Conservation (phyloP, 2,888 invertebrate genomes). For the Oligia strigilis region DNA sequence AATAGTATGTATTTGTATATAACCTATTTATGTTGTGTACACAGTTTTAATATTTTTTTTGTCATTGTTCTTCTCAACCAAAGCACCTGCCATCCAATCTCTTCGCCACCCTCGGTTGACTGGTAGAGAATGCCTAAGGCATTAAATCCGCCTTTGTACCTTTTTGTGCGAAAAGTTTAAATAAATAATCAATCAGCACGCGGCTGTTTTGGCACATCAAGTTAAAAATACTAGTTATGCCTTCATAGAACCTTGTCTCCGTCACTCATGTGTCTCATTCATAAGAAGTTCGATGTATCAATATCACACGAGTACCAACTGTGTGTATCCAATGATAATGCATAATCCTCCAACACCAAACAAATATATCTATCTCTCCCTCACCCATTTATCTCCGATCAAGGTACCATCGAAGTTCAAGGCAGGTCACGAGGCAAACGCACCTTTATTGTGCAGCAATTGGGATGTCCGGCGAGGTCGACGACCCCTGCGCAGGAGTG, state of each 20-base stretch:
- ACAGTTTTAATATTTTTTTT: too few species aligned
- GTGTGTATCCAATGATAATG: not conserved
- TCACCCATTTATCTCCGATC: slow-evolving; percentile 33
- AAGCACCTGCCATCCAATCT: too few species aligned
- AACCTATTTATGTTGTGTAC: too few species aligned
- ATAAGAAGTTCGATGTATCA: not conserved
- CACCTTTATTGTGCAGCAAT: slow-evolving; percentile 85
- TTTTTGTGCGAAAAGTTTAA: too few species aligned
- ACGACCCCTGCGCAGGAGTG: slow-evolving; percentile 71
- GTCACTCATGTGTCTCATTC: not conserved
- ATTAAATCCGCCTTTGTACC: too few species aligned
- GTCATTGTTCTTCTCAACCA: too few species aligned
- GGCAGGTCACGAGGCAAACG: slow-evolving; percentile 84
- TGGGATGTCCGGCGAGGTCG: slow-evolving; percentile 82
- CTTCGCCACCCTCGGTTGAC: too few species aligned
- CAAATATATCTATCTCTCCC: not conserved
- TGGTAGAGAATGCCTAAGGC: too few species aligned
- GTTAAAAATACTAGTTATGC: not conserved
- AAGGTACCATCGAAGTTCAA: slow-evolving; percentile 80
- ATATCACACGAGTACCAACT: not conserved
- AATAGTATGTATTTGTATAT: too few species aligned
- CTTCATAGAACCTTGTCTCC: not conserved
- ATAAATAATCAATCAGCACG: not conserved
- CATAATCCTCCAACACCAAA: not conserved
- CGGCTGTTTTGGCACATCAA: not conserved